Conservation (phyloP, 37 sponge, comb jelly and placozoan species). For the Chondrosia reniformis region DNA sequence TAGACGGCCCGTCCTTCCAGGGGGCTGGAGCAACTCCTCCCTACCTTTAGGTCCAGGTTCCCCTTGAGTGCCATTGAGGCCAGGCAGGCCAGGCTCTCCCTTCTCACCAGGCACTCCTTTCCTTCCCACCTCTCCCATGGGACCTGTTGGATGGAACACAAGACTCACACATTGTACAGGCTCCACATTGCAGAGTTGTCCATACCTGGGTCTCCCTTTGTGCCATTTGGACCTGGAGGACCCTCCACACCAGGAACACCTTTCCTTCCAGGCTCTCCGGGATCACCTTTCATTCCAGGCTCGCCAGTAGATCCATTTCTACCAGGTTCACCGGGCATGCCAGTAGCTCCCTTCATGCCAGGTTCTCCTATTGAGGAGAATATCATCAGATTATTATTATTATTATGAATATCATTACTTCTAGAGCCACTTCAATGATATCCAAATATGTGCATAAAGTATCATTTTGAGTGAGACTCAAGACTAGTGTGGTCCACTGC, state of each 20-base stretch:
- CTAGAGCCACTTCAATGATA: background rate
- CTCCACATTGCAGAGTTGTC: too few species aligned
- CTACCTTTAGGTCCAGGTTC: conserved; percentile 30
- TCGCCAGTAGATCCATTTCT: background rate
- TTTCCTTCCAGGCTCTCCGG: conserved; percentile 14
- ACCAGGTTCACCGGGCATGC: background rate
- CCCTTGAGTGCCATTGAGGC: conserved; percentile 9
- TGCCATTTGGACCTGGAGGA: background rate
- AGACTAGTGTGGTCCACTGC: too few species aligned
- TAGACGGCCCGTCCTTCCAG: too few species aligned
- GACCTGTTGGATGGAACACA: background rate
- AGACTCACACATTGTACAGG: background rate
- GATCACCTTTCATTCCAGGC: conserved; percentile 16
- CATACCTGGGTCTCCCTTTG: too few species aligned
- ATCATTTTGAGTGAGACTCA: too few species aligned
- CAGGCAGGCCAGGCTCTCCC: conserved; percentile 19
- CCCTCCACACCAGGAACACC: conserved; percentile 13
- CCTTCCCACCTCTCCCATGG: conserved; percentile 7
- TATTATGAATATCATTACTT: too few species aligned
- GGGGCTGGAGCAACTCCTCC: too few species aligned
- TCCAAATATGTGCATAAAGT: too few species aligned
- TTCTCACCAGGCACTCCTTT: conserved; percentile 22
- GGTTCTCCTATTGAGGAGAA: too few species aligned
- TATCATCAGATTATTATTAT: too few species aligned
- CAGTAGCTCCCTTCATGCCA: background rate